Evolutionary conservation across 2,888 invertebrate species (phyloP), one percentile per base, ranked within the genome.

Genomic region (Eilema griseolum): DNA sequence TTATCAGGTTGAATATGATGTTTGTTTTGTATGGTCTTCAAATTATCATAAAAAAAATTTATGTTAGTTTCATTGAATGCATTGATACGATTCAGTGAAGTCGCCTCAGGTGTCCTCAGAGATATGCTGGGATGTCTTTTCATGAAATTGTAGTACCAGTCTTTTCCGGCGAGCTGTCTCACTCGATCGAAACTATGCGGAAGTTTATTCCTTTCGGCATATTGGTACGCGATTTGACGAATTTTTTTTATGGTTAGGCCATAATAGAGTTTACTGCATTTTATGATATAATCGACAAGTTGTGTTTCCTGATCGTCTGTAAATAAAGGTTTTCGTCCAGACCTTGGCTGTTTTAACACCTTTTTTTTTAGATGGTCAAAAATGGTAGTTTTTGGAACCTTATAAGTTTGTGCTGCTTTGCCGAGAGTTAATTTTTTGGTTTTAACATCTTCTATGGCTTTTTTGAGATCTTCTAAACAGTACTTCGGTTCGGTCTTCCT

Each of bases 51-150:
- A 83, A 86, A 83, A 37, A 74, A 37, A 63, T 80, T 69, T 26
- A 82, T 79, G 24, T 84, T 80, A 69, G 78, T 73, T 80, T 79
- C 77, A 75, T 85, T 87, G 70, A 86, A 87, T 11, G 82, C 84
- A 69, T 75, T 78, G n/a, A 82, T 82, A 69, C 83, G 66, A 73
- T 79, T 83, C 26, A 77, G 61, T 57, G 82, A 83, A 65, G 84
- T 83, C n/a, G 77, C 78, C 70, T 85, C 82, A 70, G 83, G 85
- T 76, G 8, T 63, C 26, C 63, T 12, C 16, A 63, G 26, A 14
- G 37, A 37, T 14, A 37, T 37, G 14, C 14, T 37, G 37, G 37
- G 37, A 37, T 37, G 37, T 14, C 37, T 37, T 14, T 37, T 14
- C 37, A 14, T 37, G 3, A 37, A 37, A 12, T 3, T 14, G 3